These are phyloP conservation scores for Drosophila fuyamai DNA, from an alignment of 1,140 invertebrate genomes.

Conservation along the genomic window DNA sequence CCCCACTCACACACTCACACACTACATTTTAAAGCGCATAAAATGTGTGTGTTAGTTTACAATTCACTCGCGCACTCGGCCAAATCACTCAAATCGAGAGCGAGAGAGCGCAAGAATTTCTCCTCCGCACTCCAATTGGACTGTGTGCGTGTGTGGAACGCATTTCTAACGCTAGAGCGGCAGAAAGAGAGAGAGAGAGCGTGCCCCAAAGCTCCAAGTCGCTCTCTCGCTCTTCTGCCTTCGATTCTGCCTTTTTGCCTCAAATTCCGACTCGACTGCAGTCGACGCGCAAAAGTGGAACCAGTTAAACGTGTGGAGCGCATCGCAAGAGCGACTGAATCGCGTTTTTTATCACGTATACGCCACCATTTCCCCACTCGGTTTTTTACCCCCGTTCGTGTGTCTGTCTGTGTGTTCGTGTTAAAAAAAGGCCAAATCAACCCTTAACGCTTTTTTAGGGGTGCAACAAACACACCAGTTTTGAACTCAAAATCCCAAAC, in stretches of 20 bases:
- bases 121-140: slow-evolving; percentile 36
- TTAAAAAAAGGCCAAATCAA: slow-evolving; percentile 24
- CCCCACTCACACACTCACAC: slow-evolving; percentile 28
- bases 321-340: slow-evolving; percentile 1
- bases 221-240: slow-evolving; percentile 29
- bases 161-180: slow-evolving; percentile 46
- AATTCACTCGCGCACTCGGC: slow-evolving; percentile 49
- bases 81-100: slow-evolving; percentile 27
- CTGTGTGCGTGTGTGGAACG: slow-evolving; percentile 42
- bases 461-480: slow-evolving; percentile 60
- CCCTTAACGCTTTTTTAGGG: slow-evolving; percentile 56
- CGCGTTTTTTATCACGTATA: slow-evolving; percentile 64
- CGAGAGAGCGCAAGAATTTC: slow-evolving; percentile 29
- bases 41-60: slow-evolving; percentile 63
- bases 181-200: slow-evolving; percentile 32
- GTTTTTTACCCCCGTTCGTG: slow-evolving; percentile 51
- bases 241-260: slow-evolving; percentile 5
- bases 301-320: slow-evolving; percentile 75
- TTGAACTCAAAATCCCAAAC: slow-evolving; percentile 73
- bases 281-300: slow-evolving; percentile 67
- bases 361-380: slow-evolving; percentile 35
- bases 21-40: slow-evolving; percentile 78
- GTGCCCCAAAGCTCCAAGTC: slow-evolving; percentile 4
- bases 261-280: slow-evolving; percentile 58
- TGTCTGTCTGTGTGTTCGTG: slow-evolving; percentile 38